These are phyloP conservation scores for Gymnorhina tibicen DNA, from an alignment of 2,113 vertebrate genomes.

Conservation along the genomic window DNA sequence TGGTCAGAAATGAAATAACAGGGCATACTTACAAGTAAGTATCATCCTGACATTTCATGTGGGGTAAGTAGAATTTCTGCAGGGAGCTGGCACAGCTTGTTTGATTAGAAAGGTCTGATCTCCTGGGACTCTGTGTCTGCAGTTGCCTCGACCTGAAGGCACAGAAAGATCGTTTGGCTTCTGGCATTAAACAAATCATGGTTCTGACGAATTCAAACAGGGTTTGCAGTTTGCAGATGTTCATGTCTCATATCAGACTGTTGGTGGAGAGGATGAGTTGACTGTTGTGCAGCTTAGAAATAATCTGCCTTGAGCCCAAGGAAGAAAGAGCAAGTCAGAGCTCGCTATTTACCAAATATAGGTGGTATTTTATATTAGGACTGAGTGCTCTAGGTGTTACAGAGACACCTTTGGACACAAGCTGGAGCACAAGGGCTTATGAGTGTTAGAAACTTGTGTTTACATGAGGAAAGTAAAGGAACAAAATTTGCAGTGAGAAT, in stretches of 20 bases:
- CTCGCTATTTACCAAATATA: neutral
- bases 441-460: neutral
- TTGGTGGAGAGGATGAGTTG: neutral
- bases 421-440: neutral
- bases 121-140: neutral
- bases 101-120: neutral
- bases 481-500: neutral
- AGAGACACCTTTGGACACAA: neutral
- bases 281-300: neutral
- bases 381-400: neutral
- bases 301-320: neutral
- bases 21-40: conserved; percentile 97
- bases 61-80: conserved; percentile 42
- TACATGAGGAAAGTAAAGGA: neutral
- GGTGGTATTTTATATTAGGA: neutral
- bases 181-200: neutral
- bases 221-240: neutral
- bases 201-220: neutral
- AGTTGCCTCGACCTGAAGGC: neutral
- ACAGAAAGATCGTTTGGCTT: neutral
- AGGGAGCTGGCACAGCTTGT: neutral
- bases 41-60: conserved; percentile 18
- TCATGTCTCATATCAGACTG: neutral
- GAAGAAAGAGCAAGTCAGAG: neutral
- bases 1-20: conserved; percentile 97